Base-by-base conservation (phyloP, 53 echinoderm and acorn worm genomes). In the Temnopleurus reevesii region DNA sequence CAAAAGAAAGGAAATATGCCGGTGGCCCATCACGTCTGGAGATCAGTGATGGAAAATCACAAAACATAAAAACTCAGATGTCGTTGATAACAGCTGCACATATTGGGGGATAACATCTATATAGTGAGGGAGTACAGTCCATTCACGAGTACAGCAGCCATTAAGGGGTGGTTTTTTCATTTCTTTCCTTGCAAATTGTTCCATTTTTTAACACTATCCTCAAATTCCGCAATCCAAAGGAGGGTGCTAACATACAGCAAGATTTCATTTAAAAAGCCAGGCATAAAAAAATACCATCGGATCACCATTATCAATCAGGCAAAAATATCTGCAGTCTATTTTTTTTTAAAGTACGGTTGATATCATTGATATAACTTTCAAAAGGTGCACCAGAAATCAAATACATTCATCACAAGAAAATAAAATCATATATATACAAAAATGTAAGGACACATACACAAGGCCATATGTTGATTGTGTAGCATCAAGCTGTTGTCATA, bases 381-480 rank as follows among this genome's bases (percentile, higher is more conserved):
- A 83, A 83, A 83, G 61, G 86, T 86, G 86, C 86, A 86, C 61
- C 86, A 86, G 61, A 86, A 86, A 59, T 86, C 38, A 86, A 86
- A 59, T 21, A 55, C 83, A 83, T 83, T 83, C 83, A 35, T 83
- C 55, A 55, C 55, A 56, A 33, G 10, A 83, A 60, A 60, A 86
- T 44, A 45, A 86, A 83, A 55, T 55, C 56, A 83, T 54, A 71
- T 71, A 71, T 71, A 71, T 36, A 59, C 59, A 59, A 53, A 86
- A 59, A 86, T 45, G 21, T 56, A 59, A 41, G 46, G 86, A 83
- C 45, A 60, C 86, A 86, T 86, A 86, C 86, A 86, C 86, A 59
- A 86, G 86, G 83, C 54, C 28, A 29, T 83, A 35, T 54, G 53
- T 83, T 83, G 47, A 54, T 55, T 55, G 47, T 83, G 19, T 83